A percentile compares a stretch with the other conserved stretches of the same genome.
phyloP scores from a whole-genome alignment of 2,113 vertebrate genomes.

The Aegypius monachus region DNA sequence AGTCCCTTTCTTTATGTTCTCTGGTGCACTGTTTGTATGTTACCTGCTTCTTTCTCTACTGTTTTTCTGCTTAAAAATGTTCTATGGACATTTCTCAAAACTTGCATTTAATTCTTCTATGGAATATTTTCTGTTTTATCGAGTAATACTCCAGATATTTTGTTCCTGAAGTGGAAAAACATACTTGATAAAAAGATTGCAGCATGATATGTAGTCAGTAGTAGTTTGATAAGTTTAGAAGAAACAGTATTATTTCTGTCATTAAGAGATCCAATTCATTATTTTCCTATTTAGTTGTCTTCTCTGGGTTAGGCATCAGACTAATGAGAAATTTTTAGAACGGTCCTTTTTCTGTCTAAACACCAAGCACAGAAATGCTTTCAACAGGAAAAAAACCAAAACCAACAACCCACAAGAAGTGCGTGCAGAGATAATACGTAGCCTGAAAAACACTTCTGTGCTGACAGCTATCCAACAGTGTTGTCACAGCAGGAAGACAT shows the following conservation, averaged over 20 bases:
- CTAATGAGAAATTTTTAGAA: conserved; percentile 76
- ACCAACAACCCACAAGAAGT: conserved; percentile 60
- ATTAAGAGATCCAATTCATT: conserved; percentile 50
- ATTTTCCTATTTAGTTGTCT: conserved; percentile 65
- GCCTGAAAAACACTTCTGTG: conserved; percentile 83
- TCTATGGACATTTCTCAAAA: background rate
- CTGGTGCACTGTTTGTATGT: background rate
- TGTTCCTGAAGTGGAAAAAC: background rate
- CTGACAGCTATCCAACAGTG: conserved; percentile 92
- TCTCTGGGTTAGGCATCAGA: conserved; percentile 64
- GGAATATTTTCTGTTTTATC: background rate
- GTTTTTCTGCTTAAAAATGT: background rate
- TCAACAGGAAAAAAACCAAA: conserved; percentile 42
- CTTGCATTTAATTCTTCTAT: background rate
- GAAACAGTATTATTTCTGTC: conserved; percentile 49
- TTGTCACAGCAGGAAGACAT: conserved; percentile 97
- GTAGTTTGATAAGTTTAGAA: conserved; percentile 20
- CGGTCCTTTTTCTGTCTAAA: conserved; percentile 66
- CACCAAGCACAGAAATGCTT: conserved; percentile 73
- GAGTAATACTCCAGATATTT: background rate
- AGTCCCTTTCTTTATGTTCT: background rate
- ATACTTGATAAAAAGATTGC: background rate
- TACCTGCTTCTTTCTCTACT: background rate
- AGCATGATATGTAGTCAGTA: background rate
- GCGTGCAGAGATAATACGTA: conserved; percentile 73